phyloP scores from a whole-genome alignment of 2,888 invertebrate genomes.

The Leptothorax acervorum region DNA sequence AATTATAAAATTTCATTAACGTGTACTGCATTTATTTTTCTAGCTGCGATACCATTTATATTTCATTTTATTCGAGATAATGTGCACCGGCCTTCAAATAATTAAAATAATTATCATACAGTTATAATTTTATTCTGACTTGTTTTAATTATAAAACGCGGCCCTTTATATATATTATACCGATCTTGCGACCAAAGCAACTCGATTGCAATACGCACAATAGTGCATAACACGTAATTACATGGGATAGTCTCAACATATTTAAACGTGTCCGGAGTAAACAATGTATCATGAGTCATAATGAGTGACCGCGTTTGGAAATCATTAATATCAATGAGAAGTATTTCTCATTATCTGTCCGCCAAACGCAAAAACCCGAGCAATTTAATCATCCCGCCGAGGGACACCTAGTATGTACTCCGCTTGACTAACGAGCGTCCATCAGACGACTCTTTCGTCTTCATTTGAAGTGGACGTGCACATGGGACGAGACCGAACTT shows the following conservation, averaged over 20 bases:
- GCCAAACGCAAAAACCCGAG: slow-evolving; percentile 43
- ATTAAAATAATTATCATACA: slow-evolving; percentile 45
- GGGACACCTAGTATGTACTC: slow-evolving; percentile 32
- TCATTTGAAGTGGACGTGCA: slow-evolving; percentile 68
- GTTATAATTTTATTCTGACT: slow-evolving; percentile 44
- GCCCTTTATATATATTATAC: not conserved
- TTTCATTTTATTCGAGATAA: slow-evolving; percentile 38
- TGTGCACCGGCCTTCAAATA: slow-evolving; percentile 24
- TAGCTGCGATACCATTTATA: slow-evolving; percentile 19
- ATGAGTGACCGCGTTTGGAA: slow-evolving; percentile 36
- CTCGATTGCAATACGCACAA: slow-evolving; percentile 18
- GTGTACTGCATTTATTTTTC: slow-evolving; percentile 31
- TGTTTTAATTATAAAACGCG: slow-evolving; percentile 25
- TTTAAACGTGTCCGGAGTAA: slow-evolving; percentile 18
- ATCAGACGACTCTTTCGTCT: slow-evolving; percentile 74
- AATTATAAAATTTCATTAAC: slow-evolving; percentile 51
- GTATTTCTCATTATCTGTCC: slow-evolving; percentile 41
- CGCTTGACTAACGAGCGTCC: slow-evolving; percentile 66
- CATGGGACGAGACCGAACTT: slow-evolving; percentile 44
- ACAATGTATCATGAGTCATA: slow-evolving; percentile 37
- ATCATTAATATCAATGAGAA: slow-evolving; percentile 54
- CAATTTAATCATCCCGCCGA: slow-evolving; percentile 47
- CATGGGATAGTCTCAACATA: slow-evolving; percentile 26
- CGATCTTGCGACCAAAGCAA: slow-evolving; percentile 22
- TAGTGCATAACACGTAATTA: slow-evolving; percentile 24